A percentile compares a stretch with the other conserved stretches of the same genome.
Evolutionary conservation across 2,113 vertebrate genomes (phyloP).

Genomic region (Phyllostomus discolor): DNA sequence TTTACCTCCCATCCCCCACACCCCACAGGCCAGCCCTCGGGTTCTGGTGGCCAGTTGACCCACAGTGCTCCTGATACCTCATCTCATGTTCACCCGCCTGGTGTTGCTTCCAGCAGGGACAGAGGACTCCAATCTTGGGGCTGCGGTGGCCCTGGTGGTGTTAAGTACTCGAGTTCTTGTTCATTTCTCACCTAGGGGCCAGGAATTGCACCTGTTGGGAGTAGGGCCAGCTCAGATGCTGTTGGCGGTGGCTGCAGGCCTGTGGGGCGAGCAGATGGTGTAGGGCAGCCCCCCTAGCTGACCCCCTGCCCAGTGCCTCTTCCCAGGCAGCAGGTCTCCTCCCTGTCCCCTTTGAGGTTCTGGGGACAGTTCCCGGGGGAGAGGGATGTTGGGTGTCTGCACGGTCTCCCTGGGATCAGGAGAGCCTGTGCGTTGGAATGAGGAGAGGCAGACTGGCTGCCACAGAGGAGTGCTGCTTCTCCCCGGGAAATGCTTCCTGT

Average conservation of each 20-base stretch:
- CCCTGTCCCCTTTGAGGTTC: not conserved
- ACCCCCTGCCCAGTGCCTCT: not conserved
- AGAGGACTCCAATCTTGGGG: fast-evolving
- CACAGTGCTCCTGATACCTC: not conserved
- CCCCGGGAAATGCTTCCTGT: not conserved
- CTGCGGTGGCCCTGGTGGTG: not conserved
- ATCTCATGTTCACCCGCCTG: not conserved
- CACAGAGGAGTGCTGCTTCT: not conserved
- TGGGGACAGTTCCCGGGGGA: not conserved
- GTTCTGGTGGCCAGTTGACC: not conserved
- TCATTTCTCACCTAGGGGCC: not conserved
- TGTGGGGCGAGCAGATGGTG: not conserved
- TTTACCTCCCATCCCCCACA: fast-evolving
- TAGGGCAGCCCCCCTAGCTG: not conserved
- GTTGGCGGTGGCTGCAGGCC: not conserved
- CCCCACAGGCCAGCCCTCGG: not conserved
- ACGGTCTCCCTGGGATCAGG: not conserved
- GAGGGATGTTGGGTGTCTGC: not conserved
- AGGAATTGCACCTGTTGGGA: not conserved
- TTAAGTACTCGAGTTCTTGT: not conserved
- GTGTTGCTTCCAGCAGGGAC: fast-evolving
- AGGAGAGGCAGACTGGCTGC: not conserved
- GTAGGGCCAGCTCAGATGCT: not conserved
- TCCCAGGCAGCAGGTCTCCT: not conserved
- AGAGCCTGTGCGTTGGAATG: not conserved